phyloP scores from a whole-genome alignment of 1,140 invertebrate genomes.

The Asbolus verrucosus region DNA sequence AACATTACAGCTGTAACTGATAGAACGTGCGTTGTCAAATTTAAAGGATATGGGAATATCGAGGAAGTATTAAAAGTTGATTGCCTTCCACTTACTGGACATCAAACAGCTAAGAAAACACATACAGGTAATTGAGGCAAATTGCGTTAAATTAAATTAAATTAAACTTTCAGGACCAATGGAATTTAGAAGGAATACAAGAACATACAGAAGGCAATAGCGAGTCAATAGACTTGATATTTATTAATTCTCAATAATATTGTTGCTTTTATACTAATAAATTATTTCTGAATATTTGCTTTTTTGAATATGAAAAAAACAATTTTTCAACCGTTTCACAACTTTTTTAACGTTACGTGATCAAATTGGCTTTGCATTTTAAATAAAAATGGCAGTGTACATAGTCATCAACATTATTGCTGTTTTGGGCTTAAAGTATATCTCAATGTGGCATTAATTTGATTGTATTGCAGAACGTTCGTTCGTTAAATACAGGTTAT shows the following conservation, averaged over 20 bases:
- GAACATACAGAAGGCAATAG: slow-evolving; percentile 30
- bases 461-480: too few relatives aligned
- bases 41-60: slow-evolving; percentile 88
- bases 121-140: slow-evolving; percentile 34
- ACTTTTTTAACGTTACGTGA: too few relatives aligned
- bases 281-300: too few relatives aligned
- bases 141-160: slow-evolving; percentile 27
- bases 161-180: slow-evolving; percentile 50
- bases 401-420: too few relatives aligned
- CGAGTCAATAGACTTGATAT: neutral
- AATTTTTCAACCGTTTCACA: too few relatives aligned
- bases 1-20: slow-evolving; percentile 82
- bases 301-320: too few relatives aligned
- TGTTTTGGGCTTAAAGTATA: too few relatives aligned
- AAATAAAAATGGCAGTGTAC: too few relatives aligned
- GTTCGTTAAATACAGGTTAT: too few relatives aligned
- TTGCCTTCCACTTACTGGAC: slow-evolving; percentile 73
- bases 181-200: slow-evolving; percentile 53
- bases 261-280: slow-evolving; percentile 34
- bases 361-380: too few relatives aligned
- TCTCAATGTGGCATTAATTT: too few relatives aligned
- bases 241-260: slow-evolving; percentile 9
- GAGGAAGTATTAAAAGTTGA: slow-evolving; percentile 87
- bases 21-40: slow-evolving; percentile 85
- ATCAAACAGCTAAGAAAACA: slow-evolving; percentile 41